Base-by-base conservation (phyloP, 2,113 vertebrate genomes). In the Aegithalos caudatus region DNA sequence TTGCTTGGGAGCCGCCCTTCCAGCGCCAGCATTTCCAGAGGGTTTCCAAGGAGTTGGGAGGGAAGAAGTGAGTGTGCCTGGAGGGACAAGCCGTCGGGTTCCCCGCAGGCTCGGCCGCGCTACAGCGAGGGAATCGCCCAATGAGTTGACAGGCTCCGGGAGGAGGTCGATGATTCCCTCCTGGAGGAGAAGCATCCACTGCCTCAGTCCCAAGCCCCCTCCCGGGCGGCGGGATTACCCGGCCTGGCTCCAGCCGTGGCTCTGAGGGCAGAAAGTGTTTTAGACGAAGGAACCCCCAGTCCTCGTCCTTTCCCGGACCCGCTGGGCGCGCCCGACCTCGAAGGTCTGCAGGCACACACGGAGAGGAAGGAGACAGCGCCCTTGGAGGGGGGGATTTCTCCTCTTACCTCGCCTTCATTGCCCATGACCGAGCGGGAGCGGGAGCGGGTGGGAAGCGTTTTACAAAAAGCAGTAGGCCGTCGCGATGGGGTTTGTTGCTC, bases 371-470 rank as follows among this genome's bases (percentile, higher is more conserved):
- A 80, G 64, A 58, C 54, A 80, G 80, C 2, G 28, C 80, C 72
- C 81, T 83, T 22, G 29, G 56, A 58, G 18, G 12, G 72, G 48
- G 38, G 8, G 6, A 56, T 82, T 91, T 94, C 58, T 92, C 71
- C 76, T 96, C 96, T 96, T 96, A 96, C 96, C 94, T 96, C 96
- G 56, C 82, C 57, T 95, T 82, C 94, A 81, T 81, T 33, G 73
- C 81, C 85, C 47, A 19, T 70, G 47, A 89, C 71, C 61, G 31
- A 94, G 61, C 23, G 87, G 81, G 31, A 94, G 61, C 23, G 87
- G 81, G 81, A 86, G 77, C 42, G 70, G 78, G 65, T 50, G 62
- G 74, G 57, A 90, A 77, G 67, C 7, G 28, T 66, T 21, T 76
- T 86, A 88, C 62, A 56, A 92, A 90, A 92, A 81, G 67, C 60